Percentiles rank a stretch among this genome's conserved stretches.
Conservation (phyloP, 64 coral and sea anemone species). For the Catalaphyllia jardinei region DNA sequence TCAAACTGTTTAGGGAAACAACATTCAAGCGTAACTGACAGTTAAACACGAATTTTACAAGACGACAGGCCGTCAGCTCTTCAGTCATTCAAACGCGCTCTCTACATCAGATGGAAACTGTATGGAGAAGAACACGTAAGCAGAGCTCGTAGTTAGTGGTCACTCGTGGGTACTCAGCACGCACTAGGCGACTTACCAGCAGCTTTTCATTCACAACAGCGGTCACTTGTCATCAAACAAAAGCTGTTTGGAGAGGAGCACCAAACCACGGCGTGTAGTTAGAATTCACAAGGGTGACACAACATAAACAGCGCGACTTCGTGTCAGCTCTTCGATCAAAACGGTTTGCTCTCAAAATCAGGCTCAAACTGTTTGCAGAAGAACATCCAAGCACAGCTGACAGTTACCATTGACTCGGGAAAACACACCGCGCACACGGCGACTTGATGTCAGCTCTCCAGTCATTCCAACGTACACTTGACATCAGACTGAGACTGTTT, state of each 20-base stretch:
- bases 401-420: neutral
- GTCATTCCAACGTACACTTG: neutral
- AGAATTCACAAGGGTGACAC: neutral
- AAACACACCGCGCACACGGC: neutral
- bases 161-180: neutral
- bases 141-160: neutral
- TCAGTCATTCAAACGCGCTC: neutral
- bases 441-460: neutral
- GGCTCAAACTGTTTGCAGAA: slow-evolving; percentile 16
- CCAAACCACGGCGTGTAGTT: too few relatives aligned
- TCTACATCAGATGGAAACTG: neutral
- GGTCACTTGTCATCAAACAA: neutral
- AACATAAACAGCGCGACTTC: too few relatives aligned
- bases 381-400: slow-evolving; percentile 1
- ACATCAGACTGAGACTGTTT: neutral
- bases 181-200: neutral
- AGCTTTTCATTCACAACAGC: neutral
- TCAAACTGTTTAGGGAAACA: too few relatives aligned
- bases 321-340: too few relatives aligned
- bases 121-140: neutral
- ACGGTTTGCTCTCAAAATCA: neutral
- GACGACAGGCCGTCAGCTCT: neutral
- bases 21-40: too few relatives aligned
- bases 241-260: neutral
- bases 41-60: too few relatives aligned